A percentile compares a stretch with the other conserved stretches of the same genome.
These are phyloP conservation scores for Calephelis virginiensis DNA, from an alignment of 1,140 invertebrate species.

Conservation along the genomic window DNA sequence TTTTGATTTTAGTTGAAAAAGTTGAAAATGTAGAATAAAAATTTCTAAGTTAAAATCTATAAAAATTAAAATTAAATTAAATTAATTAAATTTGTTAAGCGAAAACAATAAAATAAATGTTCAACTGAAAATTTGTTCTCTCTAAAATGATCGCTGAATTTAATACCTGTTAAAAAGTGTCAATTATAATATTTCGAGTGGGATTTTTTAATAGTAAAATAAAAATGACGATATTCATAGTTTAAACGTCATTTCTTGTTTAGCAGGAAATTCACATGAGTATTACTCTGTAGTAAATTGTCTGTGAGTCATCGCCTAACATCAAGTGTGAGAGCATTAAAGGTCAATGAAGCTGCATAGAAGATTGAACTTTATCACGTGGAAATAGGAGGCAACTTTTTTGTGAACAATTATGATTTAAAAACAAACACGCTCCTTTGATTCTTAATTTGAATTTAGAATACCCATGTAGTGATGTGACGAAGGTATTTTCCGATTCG, in stretches of 20 bases:
- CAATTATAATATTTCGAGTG: too few species aligned
- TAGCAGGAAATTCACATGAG: slow-evolving; percentile 17
- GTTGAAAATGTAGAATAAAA: too few species aligned
- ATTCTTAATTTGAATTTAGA: slow-evolving; percentile 11
- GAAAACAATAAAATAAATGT: too few species aligned
- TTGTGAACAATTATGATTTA: slow-evolving; percentile 6
- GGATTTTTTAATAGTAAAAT: neutral
- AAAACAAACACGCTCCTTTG: slow-evolving; percentile 8
- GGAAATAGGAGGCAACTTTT: neutral
- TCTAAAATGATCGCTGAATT: too few species aligned
- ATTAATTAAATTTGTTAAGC: too few species aligned
- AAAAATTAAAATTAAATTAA: too few species aligned
- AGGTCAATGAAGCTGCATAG: neutral
- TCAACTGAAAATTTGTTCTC: too few species aligned
- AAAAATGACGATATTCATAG: neutral
- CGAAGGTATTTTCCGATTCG: neutral
- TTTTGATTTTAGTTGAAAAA: too few species aligned
- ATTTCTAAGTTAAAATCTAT: too few species aligned
- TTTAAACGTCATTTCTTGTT: slow-evolving; percentile 12
- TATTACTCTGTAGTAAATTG: slow-evolving; percentile 8
- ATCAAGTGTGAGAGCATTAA: slow-evolving; percentile 10
- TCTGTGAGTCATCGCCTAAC: slow-evolving; percentile 3
- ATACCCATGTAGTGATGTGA: neutral
- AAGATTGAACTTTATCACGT: neutral
- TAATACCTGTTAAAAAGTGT: too few species aligned